Evolutionary conservation across 2,113 vertebrate genomes (phyloP).

Genomic region (Thunnus maccoyii): DNA sequence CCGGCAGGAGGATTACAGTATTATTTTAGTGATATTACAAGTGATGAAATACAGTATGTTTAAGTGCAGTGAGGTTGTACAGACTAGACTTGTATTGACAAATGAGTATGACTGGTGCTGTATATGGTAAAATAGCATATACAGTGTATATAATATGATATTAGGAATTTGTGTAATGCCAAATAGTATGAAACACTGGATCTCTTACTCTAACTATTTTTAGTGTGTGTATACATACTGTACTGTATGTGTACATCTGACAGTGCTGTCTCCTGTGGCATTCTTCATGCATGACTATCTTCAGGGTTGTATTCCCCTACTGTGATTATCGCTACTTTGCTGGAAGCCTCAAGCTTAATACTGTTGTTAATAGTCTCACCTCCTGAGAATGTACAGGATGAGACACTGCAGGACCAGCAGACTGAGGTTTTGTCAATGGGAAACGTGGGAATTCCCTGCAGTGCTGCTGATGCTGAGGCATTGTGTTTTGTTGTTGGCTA

Average conservation of each 20-base stretch:
- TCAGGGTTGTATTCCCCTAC: background rate
- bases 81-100: background rate
- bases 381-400: slow-evolving; percentile 48
- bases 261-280: slow-evolving; percentile 5
- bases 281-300: background rate
- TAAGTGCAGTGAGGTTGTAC: background rate
- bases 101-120: too few species aligned
- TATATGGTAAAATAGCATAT: too few species aligned
- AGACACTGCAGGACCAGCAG: slow-evolving; percentile 46
- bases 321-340: slow-evolving; percentile 11
- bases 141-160: too few species aligned
- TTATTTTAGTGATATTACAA: background rate
- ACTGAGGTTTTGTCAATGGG: slow-evolving; percentile 38
- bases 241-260: slow-evolving; percentile 2
- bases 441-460: slow-evolving; percentile 59
- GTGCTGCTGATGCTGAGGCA: background rate
- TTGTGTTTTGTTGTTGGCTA: slow-evolving; percentile 19
- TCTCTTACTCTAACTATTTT: background rate
- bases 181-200: background rate
- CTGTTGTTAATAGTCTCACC: slow-evolving; percentile 35
- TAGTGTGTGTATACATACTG: background rate
- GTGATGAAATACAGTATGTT: background rate
- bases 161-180: background rate
- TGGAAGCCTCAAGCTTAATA: slow-evolving; percentile 24
- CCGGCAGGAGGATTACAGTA: background rate